A percentile compares a stretch with the other conserved stretches of the same genome.
These are phyloP conservation scores for Agelaius phoeniceus DNA, from an alignment of 2,113 vertebrate species.

Conservation along the genomic window DNA sequence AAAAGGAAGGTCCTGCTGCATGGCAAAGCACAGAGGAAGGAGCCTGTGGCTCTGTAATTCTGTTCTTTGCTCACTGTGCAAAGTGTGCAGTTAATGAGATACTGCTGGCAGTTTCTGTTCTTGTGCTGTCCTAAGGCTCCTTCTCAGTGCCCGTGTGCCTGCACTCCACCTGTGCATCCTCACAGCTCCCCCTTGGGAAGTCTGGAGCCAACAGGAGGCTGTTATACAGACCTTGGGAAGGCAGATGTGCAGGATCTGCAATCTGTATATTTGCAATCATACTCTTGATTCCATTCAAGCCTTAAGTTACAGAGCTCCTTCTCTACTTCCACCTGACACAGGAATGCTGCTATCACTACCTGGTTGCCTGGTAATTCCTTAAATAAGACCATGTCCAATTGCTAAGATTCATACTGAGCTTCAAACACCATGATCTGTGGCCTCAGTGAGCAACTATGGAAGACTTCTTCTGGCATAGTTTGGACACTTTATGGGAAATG, in stretches of 20 bases:
- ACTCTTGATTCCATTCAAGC: not conserved
- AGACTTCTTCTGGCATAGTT: not conserved
- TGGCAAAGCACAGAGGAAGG: not conserved
- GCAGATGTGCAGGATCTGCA: not conserved
- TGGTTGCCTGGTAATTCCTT: not conserved
- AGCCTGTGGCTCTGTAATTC: not conserved
- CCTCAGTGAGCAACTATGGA: not conserved
- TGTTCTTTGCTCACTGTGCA: not conserved
- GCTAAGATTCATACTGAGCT: not conserved
- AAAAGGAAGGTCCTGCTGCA: not conserved
- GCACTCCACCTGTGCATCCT: accelerated
- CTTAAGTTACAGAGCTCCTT: not conserved
- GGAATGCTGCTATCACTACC: not conserved
- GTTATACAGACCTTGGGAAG: not conserved
- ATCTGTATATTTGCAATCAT: not conserved
- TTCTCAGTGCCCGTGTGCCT: not conserved
- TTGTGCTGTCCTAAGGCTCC: not conserved
- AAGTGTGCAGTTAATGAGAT: not conserved
- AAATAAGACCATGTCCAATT: not conserved
- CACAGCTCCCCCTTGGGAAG: not conserved
- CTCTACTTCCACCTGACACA: not conserved
- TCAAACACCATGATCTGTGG: not conserved
- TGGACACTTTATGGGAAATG: not conserved
- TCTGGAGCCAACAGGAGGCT: not conserved
- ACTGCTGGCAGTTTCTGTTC: not conserved